Evolutionary conservation across 2,113 vertebrate genomes (phyloP), one percentile per base, ranked within the genome.

Genomic region (Fulmarus glacialis): DNA sequence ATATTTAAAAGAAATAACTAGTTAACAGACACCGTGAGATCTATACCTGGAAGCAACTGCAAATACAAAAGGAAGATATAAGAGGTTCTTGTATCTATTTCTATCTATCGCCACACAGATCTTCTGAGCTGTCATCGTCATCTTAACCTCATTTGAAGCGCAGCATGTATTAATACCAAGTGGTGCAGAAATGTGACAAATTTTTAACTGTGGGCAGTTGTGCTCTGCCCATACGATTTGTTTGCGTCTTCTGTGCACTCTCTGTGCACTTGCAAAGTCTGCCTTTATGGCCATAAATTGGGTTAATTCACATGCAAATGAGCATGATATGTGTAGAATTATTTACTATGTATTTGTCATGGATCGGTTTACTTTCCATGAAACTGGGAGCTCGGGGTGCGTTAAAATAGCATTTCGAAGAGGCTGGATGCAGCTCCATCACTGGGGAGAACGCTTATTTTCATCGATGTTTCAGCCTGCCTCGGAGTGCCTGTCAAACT

Each of bases 1-100:
- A 2, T 52, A 21, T 96, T 97, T 94, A 81, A 85, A 89, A 75
- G 38, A 96, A 97, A 93, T 64, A 95, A 96, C 92, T 95, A 82
- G 91, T 95, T 94, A 96, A 84, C 96, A 95, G 90, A 60, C 82
- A 55, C 72, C 34, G 85, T 70, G 88, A 94, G 87, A 84, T 86
- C 97, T 97, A 15, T 93, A 91, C 96, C 97, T 96, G 94, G 60
- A 95, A 97, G 87, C 70, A 93, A 78, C 95, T 96, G 68, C 73
- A 95, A 95, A 92, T 66, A 75, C 34, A 82, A 62, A 83, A 93
- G 60, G 81, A 64, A 94, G 72, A 92, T 79, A 24, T 4, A 80
- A 95, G 40, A 85, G 87, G 45, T 55, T 67, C 50, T 55, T 81
- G 4, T 96, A 91, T 97, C 53, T 64, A 18, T 82, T 42, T 34